Conservation (phyloP, 2,113 vertebrate species). For the Anas platyrhynchos region DNA sequence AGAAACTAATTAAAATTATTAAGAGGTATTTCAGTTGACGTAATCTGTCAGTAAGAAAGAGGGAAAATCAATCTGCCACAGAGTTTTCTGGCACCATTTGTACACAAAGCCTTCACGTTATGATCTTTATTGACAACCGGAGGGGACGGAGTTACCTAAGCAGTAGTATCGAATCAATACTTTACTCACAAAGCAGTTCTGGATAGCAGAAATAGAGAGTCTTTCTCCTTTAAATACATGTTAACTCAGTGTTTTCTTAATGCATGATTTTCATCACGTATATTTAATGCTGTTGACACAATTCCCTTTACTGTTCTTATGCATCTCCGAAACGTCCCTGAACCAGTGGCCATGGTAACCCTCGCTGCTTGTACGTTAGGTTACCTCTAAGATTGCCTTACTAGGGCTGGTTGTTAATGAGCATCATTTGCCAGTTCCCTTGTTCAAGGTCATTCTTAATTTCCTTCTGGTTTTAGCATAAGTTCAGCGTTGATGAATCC, state of each 20-base stretch:
- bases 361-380: accelerated
- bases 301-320: neutral
- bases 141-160: neutral
- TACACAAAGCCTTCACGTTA: neutral
- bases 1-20: constrained; percentile 35
- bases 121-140: neutral
- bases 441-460: constrained; percentile 1
- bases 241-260: constrained; percentile 10
- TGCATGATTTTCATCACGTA: neutral
- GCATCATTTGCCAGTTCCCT: constrained; percentile 23
- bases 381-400: neutral
- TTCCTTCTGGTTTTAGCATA: constrained; percentile 9
- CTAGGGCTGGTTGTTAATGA: constrained; percentile 34
- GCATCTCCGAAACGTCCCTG: neutral
- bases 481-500: neutral
- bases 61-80: neutral
- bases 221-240: neutral
- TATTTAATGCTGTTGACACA: neutral
- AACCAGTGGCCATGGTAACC: constrained; percentile 51
- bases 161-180: constrained; percentile 25
- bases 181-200: neutral
- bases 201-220: neutral
- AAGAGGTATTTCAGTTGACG: constrained; percentile 12
- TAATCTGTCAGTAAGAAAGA: neutral
- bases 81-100: neutral